Base-by-base conservation (phyloP, 1,140 invertebrate species). In the Drosophila willistoni region DNA sequence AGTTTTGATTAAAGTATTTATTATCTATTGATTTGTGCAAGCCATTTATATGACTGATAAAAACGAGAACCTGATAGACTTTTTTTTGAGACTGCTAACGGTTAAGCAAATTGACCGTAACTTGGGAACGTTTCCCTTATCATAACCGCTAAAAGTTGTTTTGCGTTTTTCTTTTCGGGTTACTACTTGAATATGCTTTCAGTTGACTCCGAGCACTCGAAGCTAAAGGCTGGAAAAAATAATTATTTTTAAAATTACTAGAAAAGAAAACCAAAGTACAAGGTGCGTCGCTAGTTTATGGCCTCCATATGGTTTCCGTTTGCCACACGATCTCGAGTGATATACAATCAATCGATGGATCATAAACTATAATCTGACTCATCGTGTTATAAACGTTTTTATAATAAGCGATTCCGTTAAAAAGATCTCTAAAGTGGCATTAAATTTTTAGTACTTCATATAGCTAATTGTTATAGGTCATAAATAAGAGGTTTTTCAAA, bases 131-230 rank as follows among this genome's bases (percentile, higher is more conserved):
- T 22, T 19, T 22, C 17, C 34, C 44, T 51, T 51, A 51, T 51
- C 44, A 51, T 22, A 51, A 51, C 44, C 17, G 44, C 19, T 51
- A 9, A 22, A 51, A 51, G 3, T 22, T 9, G 29, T 29, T 9
- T 51, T 51, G 17, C 17, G 17, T 22, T 63, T 44, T 29, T 60
- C 33, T 60, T 39, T 60, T 36, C 12, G 57, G 57, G 22, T 29
- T 29, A 7, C 14, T 10, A 13, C 19, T 22, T 9, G 17, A 51
- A 51, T 51, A 22, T 22, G 17, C 17, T 19, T 60, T 60, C 57
- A 60, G 57, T 60, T 60, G 34, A 10, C 57, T 39, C 39, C 19
- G 14, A 60, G 17, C 22, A 17, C 57, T 60, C 57, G 33, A 12
- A 19, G 57, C 57, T 4, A 56, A 56, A 29, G 17, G 54, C 22